Evolutionary conservation across 1,140 invertebrate species (phyloP), one percentile per base, ranked within the genome.

Genomic region (Vanessa tameamea): DNA sequence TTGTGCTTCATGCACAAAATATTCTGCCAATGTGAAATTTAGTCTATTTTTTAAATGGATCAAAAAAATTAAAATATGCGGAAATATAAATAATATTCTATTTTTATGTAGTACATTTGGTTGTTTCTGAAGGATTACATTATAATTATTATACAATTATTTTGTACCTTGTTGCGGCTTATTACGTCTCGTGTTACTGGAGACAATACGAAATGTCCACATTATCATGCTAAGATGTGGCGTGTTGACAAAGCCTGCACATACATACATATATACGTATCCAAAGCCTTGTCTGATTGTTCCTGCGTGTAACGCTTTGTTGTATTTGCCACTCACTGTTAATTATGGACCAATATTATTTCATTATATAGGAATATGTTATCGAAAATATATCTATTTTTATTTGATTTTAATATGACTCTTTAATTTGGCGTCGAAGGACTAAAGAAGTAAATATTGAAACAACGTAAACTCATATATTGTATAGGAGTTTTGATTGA

Each of bases 221-320:
- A 73, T 73, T 72, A 66, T 63, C 57, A 55, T 55, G 59, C 48
- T 69, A 74, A 74, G 72, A 68, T 74, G 55, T 69, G 47, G 66
- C 57, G 63, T 72, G 70, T 72, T 64, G 51, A 65, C 72, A 69
- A 64, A 64, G 37, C 72, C 57, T 50, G 9, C 51, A 57, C 37
- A 69, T 55, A 70, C 63, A 55, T 68, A 70, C 63, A 55, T 68
- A 55, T 68, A 6, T 68, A 57, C 51, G 16, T 61, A 57, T 57
- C 53, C 53, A 23, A 11, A 23, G 57, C 26, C 23, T 37, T n/a
- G 57, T 61, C 57, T 61, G 57, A 37, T 61, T 61, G 16, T 23
- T 57, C 53, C 53, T 57, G 23, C 16, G 53, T 57, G 53, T 57
- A 57, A 57, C 23, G 20, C 9, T 57, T 20, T 23, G 20, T 23